Evolutionary conservation across 2,797 vertebrate genomes (phyloP).

Genomic region (Periparus ater): DNA sequence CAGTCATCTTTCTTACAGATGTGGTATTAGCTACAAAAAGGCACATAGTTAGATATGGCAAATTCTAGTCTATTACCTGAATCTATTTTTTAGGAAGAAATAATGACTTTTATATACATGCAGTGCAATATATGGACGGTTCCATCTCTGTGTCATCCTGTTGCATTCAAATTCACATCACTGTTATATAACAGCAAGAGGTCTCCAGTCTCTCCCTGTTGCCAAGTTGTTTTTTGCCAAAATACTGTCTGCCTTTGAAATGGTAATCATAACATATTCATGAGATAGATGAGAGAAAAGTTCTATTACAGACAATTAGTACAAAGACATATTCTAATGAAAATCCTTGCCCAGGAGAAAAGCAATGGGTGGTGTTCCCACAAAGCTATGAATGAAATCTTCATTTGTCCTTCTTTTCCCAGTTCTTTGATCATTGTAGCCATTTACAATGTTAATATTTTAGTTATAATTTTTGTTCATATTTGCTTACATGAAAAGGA

Average conservation of each 20-base stretch:
- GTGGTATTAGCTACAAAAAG: not conserved
- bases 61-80: not conserved
- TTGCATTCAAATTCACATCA: not conserved
- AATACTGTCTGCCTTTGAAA: not conserved
- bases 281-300: not conserved
- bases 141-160: not conserved
- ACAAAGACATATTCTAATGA: not conserved
- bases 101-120: fast-evolving
- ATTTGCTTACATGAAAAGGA: not conserved
- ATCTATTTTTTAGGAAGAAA: not conserved
- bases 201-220: not conserved
- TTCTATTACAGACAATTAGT: not conserved
- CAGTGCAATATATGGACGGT: not conserved
- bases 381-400: not conserved
- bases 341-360: not conserved
- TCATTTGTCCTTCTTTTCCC: not conserved
- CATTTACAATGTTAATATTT: not conserved
- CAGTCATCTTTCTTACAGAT: not conserved
- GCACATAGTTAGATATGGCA: not conserved
- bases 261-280: not conserved
- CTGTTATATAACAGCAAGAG: not conserved
- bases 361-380: not conserved
- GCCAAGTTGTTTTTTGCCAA: not conserved
- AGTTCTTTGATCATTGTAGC: not conserved
- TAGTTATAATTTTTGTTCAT: not conserved